phyloP scores from a whole-genome alignment of 2,888 invertebrate genomes.

The Pristionchus arcanus region DNA sequence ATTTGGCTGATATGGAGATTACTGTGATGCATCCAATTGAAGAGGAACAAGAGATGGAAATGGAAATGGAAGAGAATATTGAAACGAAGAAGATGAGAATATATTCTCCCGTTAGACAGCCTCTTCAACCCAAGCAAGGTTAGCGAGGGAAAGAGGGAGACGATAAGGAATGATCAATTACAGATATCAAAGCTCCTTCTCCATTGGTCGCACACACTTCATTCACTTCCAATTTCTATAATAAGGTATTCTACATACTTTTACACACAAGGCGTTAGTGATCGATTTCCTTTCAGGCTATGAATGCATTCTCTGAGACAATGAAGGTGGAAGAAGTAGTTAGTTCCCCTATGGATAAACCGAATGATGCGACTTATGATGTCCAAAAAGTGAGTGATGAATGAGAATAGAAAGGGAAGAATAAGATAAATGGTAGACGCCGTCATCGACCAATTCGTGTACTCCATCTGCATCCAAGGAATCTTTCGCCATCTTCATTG shows the following conservation, averaged over 20 bases:
- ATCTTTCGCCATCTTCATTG: constrained; percentile 32
- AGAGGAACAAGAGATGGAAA: constrained; percentile 26
- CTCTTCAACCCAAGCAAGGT: constrained; percentile 5
- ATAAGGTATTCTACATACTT: background rate
- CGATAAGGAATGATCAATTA: background rate
- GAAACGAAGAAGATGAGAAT: constrained; percentile 46
- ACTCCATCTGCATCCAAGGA: background rate
- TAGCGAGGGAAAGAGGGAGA: background rate
- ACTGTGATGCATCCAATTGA: constrained; percentile 46
- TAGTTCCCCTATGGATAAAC: background rate
- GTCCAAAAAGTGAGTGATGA: background rate
- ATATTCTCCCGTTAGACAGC: constrained; percentile 15
- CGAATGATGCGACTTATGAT: constrained; percentile 8
- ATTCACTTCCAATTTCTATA: constrained; percentile 54
- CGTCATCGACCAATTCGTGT: background rate
- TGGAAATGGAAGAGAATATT: constrained; percentile 30
- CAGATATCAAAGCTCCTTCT: constrained; percentile 16
- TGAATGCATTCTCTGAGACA: constrained; percentile 42
- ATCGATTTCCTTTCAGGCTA: constrained; percentile 7
- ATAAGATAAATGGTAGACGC: background rate
- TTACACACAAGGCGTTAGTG: background rate
- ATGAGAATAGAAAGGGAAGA: background rate
- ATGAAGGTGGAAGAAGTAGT: constrained; percentile 48
- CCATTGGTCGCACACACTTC: constrained; percentile 48
- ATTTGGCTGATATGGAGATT: constrained; percentile 55